Evolutionary conservation across 2,113 vertebrate species (phyloP).

Genomic region (Scopus umbretta): DNA sequence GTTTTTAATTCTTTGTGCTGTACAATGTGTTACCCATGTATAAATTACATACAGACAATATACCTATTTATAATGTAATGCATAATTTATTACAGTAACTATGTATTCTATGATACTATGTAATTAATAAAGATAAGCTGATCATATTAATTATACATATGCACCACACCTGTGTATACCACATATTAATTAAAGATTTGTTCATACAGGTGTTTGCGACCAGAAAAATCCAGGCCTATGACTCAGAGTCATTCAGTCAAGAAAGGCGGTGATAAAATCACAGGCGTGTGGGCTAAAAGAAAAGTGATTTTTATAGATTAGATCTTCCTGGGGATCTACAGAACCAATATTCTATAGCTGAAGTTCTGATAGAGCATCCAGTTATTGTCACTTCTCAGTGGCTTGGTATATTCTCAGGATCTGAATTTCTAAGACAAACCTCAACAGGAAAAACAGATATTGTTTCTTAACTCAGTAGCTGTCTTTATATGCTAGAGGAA

Average conservation of each 20-base stretch:
- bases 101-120: background rate
- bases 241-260: background rate
- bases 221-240: background rate
- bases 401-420: background rate
- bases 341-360: background rate
- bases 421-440: background rate
- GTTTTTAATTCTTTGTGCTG: background rate
- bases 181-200: background rate
- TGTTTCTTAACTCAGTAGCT: background rate
- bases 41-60: background rate
- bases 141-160: background rate
- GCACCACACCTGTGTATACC: background rate
- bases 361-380: background rate
- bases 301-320: background rate
- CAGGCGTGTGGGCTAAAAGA: background rate
- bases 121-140: background rate
- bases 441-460: background rate
- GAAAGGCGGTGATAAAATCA: background rate
- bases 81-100: background rate
- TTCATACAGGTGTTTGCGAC: background rate
- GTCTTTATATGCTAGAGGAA: background rate
- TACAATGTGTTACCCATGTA: background rate
- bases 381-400: background rate
- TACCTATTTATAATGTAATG: background rate
- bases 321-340: background rate